Evolutionary conservation across 2,113 vertebrate genomes (phyloP), one percentile per base, ranked within the genome.

Genomic region (Chaetorhynchus papuensis): DNA sequence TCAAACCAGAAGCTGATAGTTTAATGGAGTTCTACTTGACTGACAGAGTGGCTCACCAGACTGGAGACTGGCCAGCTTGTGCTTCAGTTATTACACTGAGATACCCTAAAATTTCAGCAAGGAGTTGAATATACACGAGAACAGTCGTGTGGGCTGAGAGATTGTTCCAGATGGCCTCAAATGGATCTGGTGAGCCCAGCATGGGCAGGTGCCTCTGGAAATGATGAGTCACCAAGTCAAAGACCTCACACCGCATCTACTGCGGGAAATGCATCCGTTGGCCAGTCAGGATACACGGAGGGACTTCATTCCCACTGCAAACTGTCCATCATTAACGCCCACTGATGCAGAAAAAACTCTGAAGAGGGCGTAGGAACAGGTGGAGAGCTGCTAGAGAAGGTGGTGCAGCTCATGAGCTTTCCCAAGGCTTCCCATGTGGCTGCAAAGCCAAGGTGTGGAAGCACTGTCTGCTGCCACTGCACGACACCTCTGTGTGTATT

Each of bases 11-110:
- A 95, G 56, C 41, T 66, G 79, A 94, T 60, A 68, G 31, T 75
- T 95, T 86, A 94, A 82, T 83, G 49, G 63, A 92, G 87, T 94
- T 95, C 88, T 88, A 42, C 47, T 74, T 71, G 56, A 90, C 68
- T 91, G 76, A 86, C 54, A 76, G 64, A 33, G 63, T 19, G 50
- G 52, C 56, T 86, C 22, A 85, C 21, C 63, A 80, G 30, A 22
- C 19, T 74, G 71, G 68, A 88, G 54, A 65, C 30, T 42, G 50
- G 50, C 78, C 87, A 93, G 23, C 33, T 44, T 10, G 2, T 23
- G 31, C 57, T 35, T 87, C 74, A 71, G 56, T 33, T 79, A 21
- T n/a, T 24, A 57, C 28, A 76, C 45, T 59, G 63, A 68, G 30
- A 66, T 66, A 50, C 26, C 24, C 24, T 7, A 39, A 47, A 71